Base-by-base conservation (phyloP, 1,140 invertebrate species). In the Cydia strobilella region DNA sequence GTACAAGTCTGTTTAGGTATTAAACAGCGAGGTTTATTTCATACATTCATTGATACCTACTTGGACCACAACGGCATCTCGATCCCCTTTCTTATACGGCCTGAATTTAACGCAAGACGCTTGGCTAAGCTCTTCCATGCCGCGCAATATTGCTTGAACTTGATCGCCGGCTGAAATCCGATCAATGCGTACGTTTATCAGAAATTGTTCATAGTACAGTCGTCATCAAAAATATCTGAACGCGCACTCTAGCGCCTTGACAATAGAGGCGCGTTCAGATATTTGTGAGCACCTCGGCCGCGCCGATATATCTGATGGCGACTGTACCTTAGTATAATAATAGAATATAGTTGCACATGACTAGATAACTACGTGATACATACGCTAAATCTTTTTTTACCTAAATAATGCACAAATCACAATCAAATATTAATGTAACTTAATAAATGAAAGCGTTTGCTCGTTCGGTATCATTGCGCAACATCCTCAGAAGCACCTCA, bases 81-180 rank as follows among this genome's bases (percentile, higher is more conserved):
- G 79, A 75, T 93, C 91, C 1, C 88, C 90, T 78, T 84, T 86
- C 69, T 76, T 85, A 72, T 91, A 93, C 1, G 90, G 92, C 27
- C 84, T 89, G 75, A 93, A 93, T 79, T 87, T 93, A 27, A 93
- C 77, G 74, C 93, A 93, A 3, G 93, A 93, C 3, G 85, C 86
- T 12, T 83, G 87, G 18, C 86, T 90, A 42, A 93, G 75, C 76
- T 93, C 93, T 4, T 89, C 89, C 76, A 93, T 92, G 2, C 92
- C 93, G 74, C 84, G 82, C 75, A 86, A 79, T 39, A 93, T 93
- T 15, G 91, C 88, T 78, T 87, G 83, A 10, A 91, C 76, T 84
- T 93, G 92, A 72, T 87, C 91, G 18, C 78, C 74, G 48, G 82
- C 93, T 93, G 79, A 63, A 89, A 79, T 59, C 9, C 54, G 20